Base-by-base conservation (phyloP, 30 jellyfish, hydroid and myxozoan genomes). In the Clytia hemisphaerica region DNA sequence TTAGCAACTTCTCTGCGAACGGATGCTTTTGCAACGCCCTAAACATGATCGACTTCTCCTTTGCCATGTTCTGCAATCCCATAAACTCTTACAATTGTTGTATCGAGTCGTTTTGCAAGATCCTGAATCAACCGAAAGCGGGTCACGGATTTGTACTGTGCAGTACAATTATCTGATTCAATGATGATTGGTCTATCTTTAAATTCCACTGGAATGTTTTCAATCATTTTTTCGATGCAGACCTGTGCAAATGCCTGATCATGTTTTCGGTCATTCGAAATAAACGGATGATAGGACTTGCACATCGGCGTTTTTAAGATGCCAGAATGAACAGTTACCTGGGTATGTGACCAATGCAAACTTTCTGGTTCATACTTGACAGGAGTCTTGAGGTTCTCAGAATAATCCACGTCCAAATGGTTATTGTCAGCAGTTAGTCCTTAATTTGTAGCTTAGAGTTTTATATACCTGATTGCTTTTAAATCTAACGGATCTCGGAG, bases 11-110 rank as follows among this genome's bases (percentile, higher is more conserved):
- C 76, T 21, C 76, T 59, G 24, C 42, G 37, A 61, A 62, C 42
- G 19, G 76, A 2, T 62, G 42, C 46, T 62, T 62, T 62, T 22
- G 76, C 76, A 59, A 62, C 76, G 37, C 76, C 76, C 37, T 61
- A 59, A 62, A 31, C 76, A 36, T 62, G 76, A 61, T 62, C 76
- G 42, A 62, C 76, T 36, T 62, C 76, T 37, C 76, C 76, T 38
- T 62, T 62, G 18, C 76, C 76, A 62, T 62, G 76, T 21, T 61
- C 76, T n/a, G n/a, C n/a, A n/a, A n/a, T n/a, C n/a, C n/a, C n/a
- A n/a, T n/a, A n/a, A n/a, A n/a, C n/a, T n/a, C 76, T 37, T 19
- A 62, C 42, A 21, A 62, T 62, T 62, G 42, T 38, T 40, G 76
- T 27, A 36, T 62, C 42, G 28, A 6, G 42, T 37, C 42, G 61